phyloP scores from a whole-genome alignment of 2,888 invertebrate genomes.

The Perdita meconis region DNA sequence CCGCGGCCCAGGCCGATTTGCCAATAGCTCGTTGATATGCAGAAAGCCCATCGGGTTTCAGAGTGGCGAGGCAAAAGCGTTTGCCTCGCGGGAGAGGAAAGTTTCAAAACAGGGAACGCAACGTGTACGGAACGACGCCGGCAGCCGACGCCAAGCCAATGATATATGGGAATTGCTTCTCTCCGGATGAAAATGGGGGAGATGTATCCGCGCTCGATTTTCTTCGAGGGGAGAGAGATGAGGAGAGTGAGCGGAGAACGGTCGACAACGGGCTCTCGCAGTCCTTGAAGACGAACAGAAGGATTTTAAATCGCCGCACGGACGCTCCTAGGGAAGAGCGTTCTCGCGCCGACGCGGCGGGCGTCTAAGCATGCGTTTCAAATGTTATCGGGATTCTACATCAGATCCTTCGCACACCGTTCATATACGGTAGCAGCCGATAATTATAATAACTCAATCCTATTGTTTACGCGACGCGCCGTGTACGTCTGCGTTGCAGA shows the following conservation, averaged over 20 bases:
- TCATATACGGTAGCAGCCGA: slow-evolving; percentile 47
- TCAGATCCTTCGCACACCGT: slow-evolving; percentile 35
- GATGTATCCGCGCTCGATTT: slow-evolving; percentile 68
- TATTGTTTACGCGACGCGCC: slow-evolving; percentile 44
- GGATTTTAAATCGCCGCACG: slow-evolving; percentile 56
- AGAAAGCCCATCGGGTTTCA: slow-evolving; percentile 67
- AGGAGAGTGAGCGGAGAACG: slow-evolving; percentile 71
- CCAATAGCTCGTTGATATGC: slow-evolving; percentile 74
- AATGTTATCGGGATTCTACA: slow-evolving; percentile 58
- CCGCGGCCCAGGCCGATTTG: slow-evolving; percentile 60
- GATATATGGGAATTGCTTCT: slow-evolving; percentile 65
- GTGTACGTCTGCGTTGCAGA: background rate
- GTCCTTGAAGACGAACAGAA: slow-evolving; percentile 76
- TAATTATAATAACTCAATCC: slow-evolving; percentile 53
- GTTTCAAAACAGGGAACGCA: slow-evolving; percentile 70
- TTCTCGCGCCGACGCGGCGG: slow-evolving; percentile 51
- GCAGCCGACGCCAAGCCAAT: slow-evolving; percentile 52
- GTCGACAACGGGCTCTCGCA: slow-evolving; percentile 33
- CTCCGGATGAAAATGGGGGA: slow-evolving; percentile 66
- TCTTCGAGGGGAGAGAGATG: slow-evolving; percentile 49
- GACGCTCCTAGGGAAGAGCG: slow-evolving; percentile 56
- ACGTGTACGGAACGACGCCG: slow-evolving; percentile 45
- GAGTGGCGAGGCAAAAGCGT: slow-evolving; percentile 29
- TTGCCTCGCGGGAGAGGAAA: slow-evolving; percentile 42
- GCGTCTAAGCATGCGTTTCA: slow-evolving; percentile 51